Evolutionary conservation across 2,797 vertebrate species (phyloP), one percentile per base, ranked within the genome.

Genomic region (Salarias fasciatus): DNA sequence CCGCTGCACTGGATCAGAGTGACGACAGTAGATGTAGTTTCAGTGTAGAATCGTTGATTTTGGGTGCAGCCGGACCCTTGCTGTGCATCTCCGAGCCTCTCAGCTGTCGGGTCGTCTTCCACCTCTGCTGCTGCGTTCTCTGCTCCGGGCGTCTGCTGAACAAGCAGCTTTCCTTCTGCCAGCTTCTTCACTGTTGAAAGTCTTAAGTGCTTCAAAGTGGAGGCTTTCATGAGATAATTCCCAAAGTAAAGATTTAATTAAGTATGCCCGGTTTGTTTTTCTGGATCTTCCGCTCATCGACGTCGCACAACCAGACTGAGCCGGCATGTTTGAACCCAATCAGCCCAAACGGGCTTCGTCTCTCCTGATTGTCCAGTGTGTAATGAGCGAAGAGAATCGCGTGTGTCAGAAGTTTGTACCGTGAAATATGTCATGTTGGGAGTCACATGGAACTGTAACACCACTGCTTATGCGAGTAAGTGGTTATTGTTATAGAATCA

Each of bases 191-290:
- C 69, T 65, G 71, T 69, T 65, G 31, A 71, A 77, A 56, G 71
- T 65, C 55, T 35, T 50, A 69, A 77, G 60, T 38, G 65, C 47
- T 60, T 70, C 46, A 40, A 70, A 45, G 53, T 63, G 10, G 11
- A 38, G 65, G 84, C 80, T 85, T 88, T 68, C 73, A 63, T 0
- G 41, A 82, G 70, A 84, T 85, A 75, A 80, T 78, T 87, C 80
- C 55, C 69, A 42, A 33, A 80, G 70, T 61, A 55, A 44, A 73
- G 77, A 82, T 85, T 80, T 86, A 86, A 86, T 91, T 83, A 89
- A 87, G 72, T 72, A 65, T 2, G 69, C 77, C 64, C 41, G 2
- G 66, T 81, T 86, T 76, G 59, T 84, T 84, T 74, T 79, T 77
- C 56, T 35, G 75, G 58, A 76, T 81, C 52, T 58, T 61, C 53